Percentiles rank a stretch among this genome's conserved stretches.
These are phyloP conservation scores for Drosophila orosa DNA, from an alignment of 1,140 invertebrate species.

Conservation along the genomic window DNA sequence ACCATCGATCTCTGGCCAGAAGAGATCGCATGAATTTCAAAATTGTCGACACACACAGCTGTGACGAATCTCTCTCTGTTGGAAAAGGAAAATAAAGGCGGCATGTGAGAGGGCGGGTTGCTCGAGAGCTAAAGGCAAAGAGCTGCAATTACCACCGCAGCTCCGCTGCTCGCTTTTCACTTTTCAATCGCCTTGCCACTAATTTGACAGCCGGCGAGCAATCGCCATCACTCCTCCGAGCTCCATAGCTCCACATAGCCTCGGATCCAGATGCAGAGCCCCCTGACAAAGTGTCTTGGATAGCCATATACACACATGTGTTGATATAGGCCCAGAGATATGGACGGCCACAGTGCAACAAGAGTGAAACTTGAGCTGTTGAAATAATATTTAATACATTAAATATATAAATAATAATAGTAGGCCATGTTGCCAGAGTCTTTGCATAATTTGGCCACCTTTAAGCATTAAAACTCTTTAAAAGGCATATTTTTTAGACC, in stretches of 20 bases:
- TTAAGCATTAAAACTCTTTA: too few relatives aligned
- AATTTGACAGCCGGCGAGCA: conserved; percentile 79
- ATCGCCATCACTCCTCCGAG: conserved; percentile 69
- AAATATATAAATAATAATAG: not conserved
- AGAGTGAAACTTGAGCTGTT: not conserved
- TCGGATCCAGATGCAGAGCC: not conserved
- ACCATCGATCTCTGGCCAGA: conserved; percentile 25
- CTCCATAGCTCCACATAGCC: not conserved
- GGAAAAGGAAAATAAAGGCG: conserved; percentile 24
- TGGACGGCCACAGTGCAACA: not conserved
- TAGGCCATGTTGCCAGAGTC: not conserved
- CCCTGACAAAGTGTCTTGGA: conserved; percentile 69
- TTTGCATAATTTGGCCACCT: not conserved
- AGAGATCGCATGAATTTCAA: conserved; percentile 75
- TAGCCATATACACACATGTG: conserved; percentile 53
- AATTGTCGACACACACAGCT: conserved; percentile 71
- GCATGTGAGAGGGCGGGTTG: conserved; percentile 56
- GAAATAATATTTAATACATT: not conserved
- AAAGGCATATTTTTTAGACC: conserved; percentile 1
- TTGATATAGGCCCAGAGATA: conserved; percentile 42
- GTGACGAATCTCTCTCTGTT: conserved; percentile 66
- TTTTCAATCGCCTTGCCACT: conserved; percentile 75
- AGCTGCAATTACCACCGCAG: conserved; percentile 53
- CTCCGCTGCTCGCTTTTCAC: conserved; percentile 64
- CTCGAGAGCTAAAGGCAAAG: conserved; percentile 23